Evolutionary conservation across 2,797 vertebrate species (phyloP), one percentile per base, ranked within the genome.

Genomic region (Pelochelys cantorii): DNA sequence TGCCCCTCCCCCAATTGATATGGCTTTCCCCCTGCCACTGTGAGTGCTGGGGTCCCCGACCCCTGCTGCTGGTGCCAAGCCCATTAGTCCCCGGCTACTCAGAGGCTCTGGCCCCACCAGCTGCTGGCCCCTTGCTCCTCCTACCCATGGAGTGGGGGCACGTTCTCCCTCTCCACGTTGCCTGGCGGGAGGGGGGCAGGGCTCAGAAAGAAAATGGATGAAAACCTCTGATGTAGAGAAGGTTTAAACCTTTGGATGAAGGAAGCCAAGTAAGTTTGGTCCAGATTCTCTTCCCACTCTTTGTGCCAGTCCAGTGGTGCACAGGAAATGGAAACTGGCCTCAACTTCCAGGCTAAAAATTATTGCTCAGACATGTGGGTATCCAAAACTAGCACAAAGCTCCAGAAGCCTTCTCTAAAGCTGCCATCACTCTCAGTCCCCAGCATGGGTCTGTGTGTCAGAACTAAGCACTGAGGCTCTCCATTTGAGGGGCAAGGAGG

Each of bases 271-370:
- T 22, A 17, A 37, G 25, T 52, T 48, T 48, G 25, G 23, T 75
- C 37, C 15, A 75, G 37, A 48, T 48, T 75, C 6, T 3, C 37
- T 75, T 48, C 4, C 0, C 23, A 7, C 12, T 7, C 71, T 42
- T 71, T 42, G 23, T 75, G 42, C 74, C 11, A 42, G 22, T 74
- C 11, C 22, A 23, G 3, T 27, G 0, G 1, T 52, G 20, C 68
- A 42, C 79, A 55, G 54, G 25, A 83, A 82, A 3, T 4, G 79
- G 29, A 81, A 95, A 56, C 48, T 82, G 81, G 13, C 20, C 57
- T 90, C 56, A 3, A 23, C 5, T 0, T 0, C 25, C 54, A 48
- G 60, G 54, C 10, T 31, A 15, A n/a, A 80, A 5, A 31, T 54
- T 12, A 54, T 93, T 81, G 48, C 25, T 86, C 48, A n/a, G 15